phyloP scores from a whole-genome alignment of 2,113 vertebrate species.

The Myrmecophaga tridactyla region DNA sequence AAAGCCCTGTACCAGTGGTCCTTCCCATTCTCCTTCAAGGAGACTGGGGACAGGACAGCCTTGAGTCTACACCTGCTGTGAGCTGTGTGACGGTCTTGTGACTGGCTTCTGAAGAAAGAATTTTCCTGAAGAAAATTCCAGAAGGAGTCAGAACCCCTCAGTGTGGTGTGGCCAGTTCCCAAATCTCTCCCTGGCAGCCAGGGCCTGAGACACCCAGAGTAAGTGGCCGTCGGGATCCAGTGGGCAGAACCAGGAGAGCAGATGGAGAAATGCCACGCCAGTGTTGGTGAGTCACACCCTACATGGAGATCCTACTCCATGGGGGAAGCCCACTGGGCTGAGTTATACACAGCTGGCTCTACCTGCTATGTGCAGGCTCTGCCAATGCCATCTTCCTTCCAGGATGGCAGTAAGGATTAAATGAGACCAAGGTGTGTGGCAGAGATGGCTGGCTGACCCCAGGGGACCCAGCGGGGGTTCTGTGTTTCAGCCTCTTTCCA shows the following conservation, averaged over 20 bases:
- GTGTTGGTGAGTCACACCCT: not conserved
- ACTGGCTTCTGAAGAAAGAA: not conserved
- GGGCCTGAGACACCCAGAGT: not conserved
- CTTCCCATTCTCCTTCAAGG: not conserved
- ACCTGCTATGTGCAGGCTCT: too few species aligned
- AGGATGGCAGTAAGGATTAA: not conserved
- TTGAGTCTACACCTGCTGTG: not conserved
- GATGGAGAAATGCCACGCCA: not conserved
- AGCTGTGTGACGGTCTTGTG: not conserved
- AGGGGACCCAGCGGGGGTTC: too few species aligned
- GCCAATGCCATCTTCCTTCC: not conserved
- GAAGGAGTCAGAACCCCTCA: not conserved
- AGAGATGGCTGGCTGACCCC: not conserved
- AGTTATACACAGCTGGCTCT: too few species aligned
- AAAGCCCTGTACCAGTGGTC: not conserved
- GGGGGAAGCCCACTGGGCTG: not conserved
- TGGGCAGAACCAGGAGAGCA: not conserved
- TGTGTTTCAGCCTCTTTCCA: not conserved
- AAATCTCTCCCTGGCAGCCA: not conserved
- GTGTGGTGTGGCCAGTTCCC: not conserved
- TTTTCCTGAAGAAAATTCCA: not conserved
- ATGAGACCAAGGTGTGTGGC: too few species aligned
- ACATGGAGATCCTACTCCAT: fast-evolving
- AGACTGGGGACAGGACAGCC: not conserved
- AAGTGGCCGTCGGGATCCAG: not conserved